These are phyloP conservation scores for Prosopocoilus inquinatus DNA, from an alignment of 2,888 invertebrate species.

Conservation along the genomic window DNA sequence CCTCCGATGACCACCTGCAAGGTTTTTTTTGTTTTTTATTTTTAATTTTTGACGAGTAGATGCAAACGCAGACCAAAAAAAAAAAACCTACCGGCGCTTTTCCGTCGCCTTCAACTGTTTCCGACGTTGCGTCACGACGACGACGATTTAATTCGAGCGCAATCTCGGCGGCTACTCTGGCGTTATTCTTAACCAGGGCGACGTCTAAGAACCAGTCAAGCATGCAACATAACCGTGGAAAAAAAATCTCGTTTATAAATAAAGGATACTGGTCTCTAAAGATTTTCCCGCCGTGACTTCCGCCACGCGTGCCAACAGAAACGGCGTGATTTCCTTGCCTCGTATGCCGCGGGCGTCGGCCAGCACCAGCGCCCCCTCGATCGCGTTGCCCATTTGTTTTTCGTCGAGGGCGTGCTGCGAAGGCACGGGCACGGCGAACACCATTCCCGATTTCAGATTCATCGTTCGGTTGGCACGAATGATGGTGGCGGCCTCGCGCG, in stretches of 20 bases:
- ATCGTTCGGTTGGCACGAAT: conserved; percentile 54
- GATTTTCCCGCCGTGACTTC: conserved; percentile 80
- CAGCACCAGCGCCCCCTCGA: conserved; percentile 65
- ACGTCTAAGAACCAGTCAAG: conserved; percentile 61
- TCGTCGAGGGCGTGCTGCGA: conserved; percentile 63
- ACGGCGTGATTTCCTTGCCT: conserved; percentile 93
- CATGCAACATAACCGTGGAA: conserved; percentile 4
- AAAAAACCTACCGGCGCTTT: background rate
- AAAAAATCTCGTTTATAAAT: conserved; percentile 35
- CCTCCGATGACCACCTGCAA: conserved; percentile 76
- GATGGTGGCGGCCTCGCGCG: conserved; percentile 71
- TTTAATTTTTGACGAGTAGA: no score
- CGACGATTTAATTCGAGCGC: conserved; percentile 67
- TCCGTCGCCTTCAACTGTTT: background rate
- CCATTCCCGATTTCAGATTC: conserved; percentile 64
- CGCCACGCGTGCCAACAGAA: conserved; percentile 74
- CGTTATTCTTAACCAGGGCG: conserved; percentile 92
- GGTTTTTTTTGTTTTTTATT: conserved; percentile 18
- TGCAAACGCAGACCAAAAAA: no score
- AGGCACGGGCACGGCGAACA: conserved; percentile 92
- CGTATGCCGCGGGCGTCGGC: conserved; percentile 60
- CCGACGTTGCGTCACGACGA: conserved; percentile 36
- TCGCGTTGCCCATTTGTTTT: conserved; percentile 64
- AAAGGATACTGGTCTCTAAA: conserved; percentile 81
- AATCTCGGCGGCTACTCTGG: conserved; percentile 76